Base-by-base conservation (phyloP, 2,888 invertebrate species). In the Campoplex capitator region DNA sequence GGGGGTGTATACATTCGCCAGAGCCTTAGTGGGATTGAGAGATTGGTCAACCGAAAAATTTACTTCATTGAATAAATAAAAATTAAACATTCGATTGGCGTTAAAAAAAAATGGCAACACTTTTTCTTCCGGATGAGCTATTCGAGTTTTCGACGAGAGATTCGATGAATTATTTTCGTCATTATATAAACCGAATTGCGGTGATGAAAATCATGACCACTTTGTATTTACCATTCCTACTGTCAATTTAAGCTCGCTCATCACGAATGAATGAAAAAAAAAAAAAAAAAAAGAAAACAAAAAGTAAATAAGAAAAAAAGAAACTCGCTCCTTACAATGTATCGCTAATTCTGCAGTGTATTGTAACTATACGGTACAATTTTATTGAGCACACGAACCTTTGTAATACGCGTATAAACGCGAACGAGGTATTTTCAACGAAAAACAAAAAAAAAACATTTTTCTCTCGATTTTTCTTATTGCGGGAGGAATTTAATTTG, bases 211-310 rank as follows among this genome's bases (percentile, higher is more conserved):
- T 16, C 4, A 16, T 51, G 2, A 51, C 13, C 51, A 18, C 51
- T 16, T 51, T 51, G 51, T 16, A 88, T 88, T 89, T 88, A 71
- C 82, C 74, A 88, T 88, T 88, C 83, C 84, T 88, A 88, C 83
- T 62, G 89, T 89, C 89, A 89, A 90, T 90, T 90, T 88, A 89
- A 90, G 90, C 91, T 91, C 89, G 88, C 84, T 28, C 2, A 76
- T 85, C 56, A 84, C 76, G 62, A 42, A 68, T 54, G 56, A 42
- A 68, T 65, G 23, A 79, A 32, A 75, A 85, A 68, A 56, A 74
- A 81, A 42, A 1, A 9, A 9, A 9, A 42, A 42, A 9, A 42
- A 81, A 42, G 0, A 9, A 9, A 9, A 42, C 1, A 9, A 42
- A 42, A 9, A 42, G 45, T 1, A 68, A 42, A 51, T 51, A 1